phyloP scores from a whole-genome alignment of 1,140 invertebrate genomes.

The Parasteatoda tepidariorum region DNA sequence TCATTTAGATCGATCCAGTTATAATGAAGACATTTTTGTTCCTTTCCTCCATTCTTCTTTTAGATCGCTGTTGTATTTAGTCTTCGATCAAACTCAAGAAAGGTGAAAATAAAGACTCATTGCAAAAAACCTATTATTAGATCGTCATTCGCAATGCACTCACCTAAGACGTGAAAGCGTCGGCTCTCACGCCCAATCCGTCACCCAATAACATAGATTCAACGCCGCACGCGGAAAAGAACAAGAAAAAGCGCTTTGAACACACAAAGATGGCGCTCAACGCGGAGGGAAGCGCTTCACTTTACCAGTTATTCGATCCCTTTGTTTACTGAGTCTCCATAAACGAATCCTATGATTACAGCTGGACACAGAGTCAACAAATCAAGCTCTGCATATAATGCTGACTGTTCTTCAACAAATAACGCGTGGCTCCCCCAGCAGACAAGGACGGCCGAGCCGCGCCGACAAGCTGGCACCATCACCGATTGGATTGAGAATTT shows the following conservation, averaged over 20 bases:
- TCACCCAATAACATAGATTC: constrained; percentile 48
- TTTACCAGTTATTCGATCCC: constrained; percentile 34
- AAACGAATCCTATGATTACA: constrained; percentile 59
- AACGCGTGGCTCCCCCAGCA: constrained; percentile 9
- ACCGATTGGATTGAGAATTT: constrained; percentile 22
- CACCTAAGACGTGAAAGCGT: constrained; percentile 14
- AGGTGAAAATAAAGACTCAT: background rate
- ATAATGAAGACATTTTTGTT: no score
- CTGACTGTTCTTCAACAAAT: constrained; percentile 59
- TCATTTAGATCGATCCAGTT: no score
- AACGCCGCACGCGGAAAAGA: constrained; percentile 21
- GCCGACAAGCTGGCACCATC: constrained; percentile 39
- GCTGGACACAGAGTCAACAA: constrained; percentile 59
- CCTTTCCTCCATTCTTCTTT: no score
- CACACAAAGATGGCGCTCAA: background rate
- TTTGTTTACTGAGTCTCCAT: constrained; percentile 50
- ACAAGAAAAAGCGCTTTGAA: background rate
- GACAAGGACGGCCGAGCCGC: no score
- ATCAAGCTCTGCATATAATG: constrained; percentile 55
- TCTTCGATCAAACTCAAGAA: constrained; percentile 22
- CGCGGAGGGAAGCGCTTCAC: constrained; percentile 20
- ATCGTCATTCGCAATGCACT: constrained; percentile 15
- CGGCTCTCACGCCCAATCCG: constrained; percentile 19
- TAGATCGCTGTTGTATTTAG: no score
- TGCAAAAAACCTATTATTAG: constrained; percentile 21